Evolutionary conservation across 2,888 invertebrate genomes (phyloP).

Genomic region (Eupithecia centaureata): DNA sequence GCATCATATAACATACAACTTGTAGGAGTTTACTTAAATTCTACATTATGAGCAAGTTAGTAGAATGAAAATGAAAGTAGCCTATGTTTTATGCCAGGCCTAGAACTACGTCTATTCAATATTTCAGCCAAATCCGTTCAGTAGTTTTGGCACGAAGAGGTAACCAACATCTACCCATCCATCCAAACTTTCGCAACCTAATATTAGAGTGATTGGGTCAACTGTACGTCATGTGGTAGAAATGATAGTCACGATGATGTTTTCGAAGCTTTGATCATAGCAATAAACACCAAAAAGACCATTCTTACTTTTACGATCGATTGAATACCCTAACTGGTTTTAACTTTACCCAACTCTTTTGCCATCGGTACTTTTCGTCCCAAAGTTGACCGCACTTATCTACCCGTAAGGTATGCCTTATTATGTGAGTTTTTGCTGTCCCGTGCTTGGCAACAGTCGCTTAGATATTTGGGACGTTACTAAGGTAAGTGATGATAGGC

Average conservation of each 20-base stretch:
- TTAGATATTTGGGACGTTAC: constrained; percentile 36
- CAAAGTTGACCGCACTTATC: constrained; percentile 71
- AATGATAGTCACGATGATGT: neutral
- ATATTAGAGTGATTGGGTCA: no score
- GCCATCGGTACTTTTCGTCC: constrained; percentile 54
- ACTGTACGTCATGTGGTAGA: neutral
- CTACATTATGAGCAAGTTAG: no score
- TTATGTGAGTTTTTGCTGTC: constrained; percentile 68
- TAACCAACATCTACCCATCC: no score
- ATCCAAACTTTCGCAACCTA: no score
- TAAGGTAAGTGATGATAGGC: constrained; percentile 32
- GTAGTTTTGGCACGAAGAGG: no score
- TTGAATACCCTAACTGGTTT: constrained; percentile 6
- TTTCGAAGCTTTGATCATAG: neutral
- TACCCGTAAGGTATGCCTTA: constrained; percentile 67
- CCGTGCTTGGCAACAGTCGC: constrained; percentile 40
- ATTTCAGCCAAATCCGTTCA: no score
- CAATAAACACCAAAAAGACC: neutral
- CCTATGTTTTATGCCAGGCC: no score
- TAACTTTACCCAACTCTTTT: constrained; percentile 43
- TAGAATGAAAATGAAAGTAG: no score
- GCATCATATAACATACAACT: no score
- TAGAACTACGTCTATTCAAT: no score
- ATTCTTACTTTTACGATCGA: constrained; percentile 6
- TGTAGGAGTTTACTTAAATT: no score